Conservation (phyloP, 2,113 vertebrate species). For the Pterocles burchelli region DNA sequence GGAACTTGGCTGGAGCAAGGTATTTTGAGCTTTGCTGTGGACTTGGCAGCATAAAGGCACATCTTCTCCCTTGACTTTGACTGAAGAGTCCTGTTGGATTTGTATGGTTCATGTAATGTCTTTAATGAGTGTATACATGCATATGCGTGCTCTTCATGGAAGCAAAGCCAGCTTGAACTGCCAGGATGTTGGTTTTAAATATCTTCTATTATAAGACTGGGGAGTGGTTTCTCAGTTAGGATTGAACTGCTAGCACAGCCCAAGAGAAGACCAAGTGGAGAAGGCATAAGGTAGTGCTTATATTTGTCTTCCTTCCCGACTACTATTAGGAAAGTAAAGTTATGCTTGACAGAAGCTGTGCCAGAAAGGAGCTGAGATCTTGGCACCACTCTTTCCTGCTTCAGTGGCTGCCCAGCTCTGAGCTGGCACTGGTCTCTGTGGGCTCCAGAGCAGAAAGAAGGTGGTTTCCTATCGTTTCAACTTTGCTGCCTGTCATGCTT, state of each 20-base stretch:
- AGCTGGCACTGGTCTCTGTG: background rate
- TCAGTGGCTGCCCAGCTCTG: background rate
- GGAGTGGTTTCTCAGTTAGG: background rate
- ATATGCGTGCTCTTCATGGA: background rate
- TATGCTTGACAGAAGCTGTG: background rate
- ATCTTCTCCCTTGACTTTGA: slow-evolving; percentile 1
- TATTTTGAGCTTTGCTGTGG: slow-evolving; percentile 10
- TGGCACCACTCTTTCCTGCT: background rate
- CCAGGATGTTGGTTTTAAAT: background rate
- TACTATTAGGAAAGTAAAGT: background rate
- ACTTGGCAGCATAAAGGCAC: background rate
- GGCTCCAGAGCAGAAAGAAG: slow-evolving; percentile 9
- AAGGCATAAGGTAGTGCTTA: background rate
- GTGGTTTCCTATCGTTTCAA: background rate
- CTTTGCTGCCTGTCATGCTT: background rate
- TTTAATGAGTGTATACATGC: background rate
- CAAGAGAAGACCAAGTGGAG: background rate
- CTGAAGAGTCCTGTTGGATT: background rate
- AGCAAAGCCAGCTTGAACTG: background rate
- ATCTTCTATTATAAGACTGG: background rate
- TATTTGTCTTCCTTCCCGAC: background rate
- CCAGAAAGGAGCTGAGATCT: slow-evolving; percentile 12
- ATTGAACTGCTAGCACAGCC: background rate
- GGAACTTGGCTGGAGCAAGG: background rate
- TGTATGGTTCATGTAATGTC: background rate